phyloP scores from a whole-genome alignment of 2,113 vertebrate species.

The Thryonomys swinderianus region DNA sequence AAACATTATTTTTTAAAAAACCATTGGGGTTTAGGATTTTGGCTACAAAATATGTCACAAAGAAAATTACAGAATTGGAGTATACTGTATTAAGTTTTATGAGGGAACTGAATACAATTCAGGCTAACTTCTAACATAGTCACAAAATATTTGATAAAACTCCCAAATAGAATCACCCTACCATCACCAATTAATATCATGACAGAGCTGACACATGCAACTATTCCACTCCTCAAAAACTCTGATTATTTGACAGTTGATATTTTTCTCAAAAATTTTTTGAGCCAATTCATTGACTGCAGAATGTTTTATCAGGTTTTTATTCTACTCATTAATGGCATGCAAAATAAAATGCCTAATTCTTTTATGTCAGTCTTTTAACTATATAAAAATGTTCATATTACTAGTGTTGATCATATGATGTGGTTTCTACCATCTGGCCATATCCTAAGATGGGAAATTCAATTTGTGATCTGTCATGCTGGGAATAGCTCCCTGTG shows the following conservation, averaged over 20 bases:
- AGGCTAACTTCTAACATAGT: not conserved
- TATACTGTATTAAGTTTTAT: not conserved
- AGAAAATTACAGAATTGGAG: conserved; percentile 1
- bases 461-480: not conserved
- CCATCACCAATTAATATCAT: not conserved
- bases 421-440: not conserved
- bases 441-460: not conserved
- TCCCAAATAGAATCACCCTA: not conserved
- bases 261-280: not conserved
- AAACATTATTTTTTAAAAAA: not conserved
- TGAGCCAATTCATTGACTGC: not conserved
- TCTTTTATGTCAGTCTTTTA: not conserved
- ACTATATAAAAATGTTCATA: not conserved
- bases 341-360: not conserved
- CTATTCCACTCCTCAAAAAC: not conserved
- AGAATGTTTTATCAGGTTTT: not conserved
- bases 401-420: not conserved
- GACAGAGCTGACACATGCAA: not conserved
- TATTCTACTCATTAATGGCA: not conserved
- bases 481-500: not conserved
- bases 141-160: not conserved
- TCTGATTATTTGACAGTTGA: conserved; percentile 17
- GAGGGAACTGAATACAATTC: not conserved
- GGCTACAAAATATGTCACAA: not conserved
- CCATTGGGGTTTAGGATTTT: not conserved